Evolutionary conservation across 2,888 invertebrate species (phyloP).

Genomic region (Netelia virgata): DNA sequence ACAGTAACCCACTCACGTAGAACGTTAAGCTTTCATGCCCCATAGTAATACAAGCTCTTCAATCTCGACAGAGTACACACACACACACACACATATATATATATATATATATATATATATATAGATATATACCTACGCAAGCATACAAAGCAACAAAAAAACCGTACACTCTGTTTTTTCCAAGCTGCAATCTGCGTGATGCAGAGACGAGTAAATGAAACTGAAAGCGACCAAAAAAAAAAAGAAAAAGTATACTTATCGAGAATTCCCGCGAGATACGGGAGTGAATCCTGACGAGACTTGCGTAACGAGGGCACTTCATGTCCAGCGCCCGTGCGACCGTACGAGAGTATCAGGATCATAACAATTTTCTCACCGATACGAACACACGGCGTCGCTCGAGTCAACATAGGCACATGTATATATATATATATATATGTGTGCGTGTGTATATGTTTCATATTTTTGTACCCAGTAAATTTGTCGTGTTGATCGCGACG

Average conservation of each 20-base stretch:
- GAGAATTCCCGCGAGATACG: conserved; percentile 28
- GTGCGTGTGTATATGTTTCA: conserved; percentile 15
- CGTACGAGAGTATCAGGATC: conserved; percentile 16
- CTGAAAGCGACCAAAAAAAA: neutral
- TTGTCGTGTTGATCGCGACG: conserved; percentile 51
- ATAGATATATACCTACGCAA: conserved; percentile 2
- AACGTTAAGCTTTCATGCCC: conserved; percentile 63
- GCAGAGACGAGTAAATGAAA: conserved; percentile 57
- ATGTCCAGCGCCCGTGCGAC: conserved; percentile 24
- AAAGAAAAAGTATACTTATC: conserved; percentile 24
- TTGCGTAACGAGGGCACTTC: conserved; percentile 57
- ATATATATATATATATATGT: conserved; percentile 18
- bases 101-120: neutral
- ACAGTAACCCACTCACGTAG: conserved; percentile 62
- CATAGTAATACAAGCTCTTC: conserved; percentile 59
- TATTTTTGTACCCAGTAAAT: conserved; percentile 44
- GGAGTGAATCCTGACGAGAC: neutral
- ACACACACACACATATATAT: neutral
- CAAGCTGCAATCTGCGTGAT: conserved; percentile 35
- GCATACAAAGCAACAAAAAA: conserved; percentile 19
- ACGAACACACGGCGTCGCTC: neutral
- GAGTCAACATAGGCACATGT: neutral
- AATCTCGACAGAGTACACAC: conserved; percentile 53
- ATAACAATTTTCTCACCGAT: conserved; percentile 37
- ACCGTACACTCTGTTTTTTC: conserved; percentile 9